Evolutionary conservation across 2,888 invertebrate species (phyloP).

Genomic region (Cheilosia variabilis): DNA sequence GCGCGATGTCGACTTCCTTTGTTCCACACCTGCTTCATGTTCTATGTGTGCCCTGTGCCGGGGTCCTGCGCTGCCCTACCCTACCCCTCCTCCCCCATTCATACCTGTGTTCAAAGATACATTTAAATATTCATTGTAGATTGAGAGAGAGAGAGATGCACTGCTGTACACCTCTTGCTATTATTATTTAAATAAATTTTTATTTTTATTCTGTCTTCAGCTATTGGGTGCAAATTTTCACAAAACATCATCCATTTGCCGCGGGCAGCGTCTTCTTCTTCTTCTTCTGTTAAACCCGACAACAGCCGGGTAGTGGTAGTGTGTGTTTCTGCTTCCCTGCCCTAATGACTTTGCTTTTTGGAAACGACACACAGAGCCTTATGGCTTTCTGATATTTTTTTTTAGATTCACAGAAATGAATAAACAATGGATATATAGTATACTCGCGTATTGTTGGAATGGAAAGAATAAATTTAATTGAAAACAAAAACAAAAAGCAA

Average conservation of each 20-base stretch:
- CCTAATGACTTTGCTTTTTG: slow-evolving; percentile 73
- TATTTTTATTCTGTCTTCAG: slow-evolving; percentile 18
- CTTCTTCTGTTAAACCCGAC: background rate
- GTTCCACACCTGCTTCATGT: slow-evolving; percentile 72
- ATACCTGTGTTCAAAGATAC: slow-evolving; percentile 63
- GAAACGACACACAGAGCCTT: slow-evolving; percentile 60
- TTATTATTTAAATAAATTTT: slow-evolving; percentile 65
- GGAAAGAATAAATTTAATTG: slow-evolving; percentile 74
- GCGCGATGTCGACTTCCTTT: slow-evolving; percentile 76
- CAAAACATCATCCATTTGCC: slow-evolving; percentile 72
- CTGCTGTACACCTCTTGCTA: slow-evolving; percentile 49
- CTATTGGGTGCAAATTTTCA: slow-evolving; percentile 71
- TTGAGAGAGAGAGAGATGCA: slow-evolving; percentile 48
- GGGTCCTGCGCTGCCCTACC: slow-evolving; percentile 14
- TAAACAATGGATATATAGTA: slow-evolving; percentile 60
- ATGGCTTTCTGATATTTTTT: slow-evolving; percentile 23
- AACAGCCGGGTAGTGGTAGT: slow-evolving; percentile 22
- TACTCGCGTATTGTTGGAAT: slow-evolving; percentile 41
- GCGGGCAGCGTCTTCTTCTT: slow-evolving; percentile 58
- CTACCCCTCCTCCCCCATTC: no score
- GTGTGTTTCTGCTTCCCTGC: slow-evolving; percentile 63
- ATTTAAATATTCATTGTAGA: slow-evolving; percentile 73
- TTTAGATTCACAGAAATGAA: slow-evolving; percentile 48
- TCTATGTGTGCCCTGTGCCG: slow-evolving; percentile 19
- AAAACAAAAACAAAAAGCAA: slow-evolving; percentile 58